Evolutionary conservation across 2,797 vertebrate genomes (phyloP), one percentile per base, ranked within the genome.

Genomic region (Mastacembelus armatus): DNA sequence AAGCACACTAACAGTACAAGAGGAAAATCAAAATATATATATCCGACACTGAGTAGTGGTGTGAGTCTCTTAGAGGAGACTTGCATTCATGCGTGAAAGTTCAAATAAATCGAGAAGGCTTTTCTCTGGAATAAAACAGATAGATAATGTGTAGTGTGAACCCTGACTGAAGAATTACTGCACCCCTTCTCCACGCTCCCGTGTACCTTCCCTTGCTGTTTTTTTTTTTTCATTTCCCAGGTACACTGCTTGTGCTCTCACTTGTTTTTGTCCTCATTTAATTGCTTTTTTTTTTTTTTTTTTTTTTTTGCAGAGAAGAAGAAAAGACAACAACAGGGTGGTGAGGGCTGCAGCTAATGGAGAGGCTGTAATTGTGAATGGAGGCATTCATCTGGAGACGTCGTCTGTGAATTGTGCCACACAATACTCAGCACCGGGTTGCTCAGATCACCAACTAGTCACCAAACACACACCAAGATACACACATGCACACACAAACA

Each of bases 361-460:
- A 92, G 88, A 90, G 88, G 84, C 87, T 91, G 88, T 89, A 88
- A 91, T 89, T 91, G 88, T 93, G 90, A 92, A 92, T 91, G 90
- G 89, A 89, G 71, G 88, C 89, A 92, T 93, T 93, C 90, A 91
- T 89, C 88, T 91, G 81, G 84, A 92, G 89, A 91, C 85, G 77
- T 81, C 59, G 82, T 85, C 87, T 71, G 69, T 91, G 90, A 92
- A 92, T 91, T 89, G 84, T 61, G 48, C 77, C 57, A 36, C 86
- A 93, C 91, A 92, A 92, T 89, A 77, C 72, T 73, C 83, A 72
- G 80, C 71, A 49, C 80, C 71, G 75, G 67, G 85, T 90, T 88
- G 88, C 90, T 91, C 90, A 90, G 85, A 92, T 92, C 89, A 89
- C 85, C 89, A 79, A 80, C 77, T 49, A 82, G 80, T 79, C 83